phyloP scores from a whole-genome alignment of 2,888 invertebrate genomes.

The Trichacis sp. region DNA sequence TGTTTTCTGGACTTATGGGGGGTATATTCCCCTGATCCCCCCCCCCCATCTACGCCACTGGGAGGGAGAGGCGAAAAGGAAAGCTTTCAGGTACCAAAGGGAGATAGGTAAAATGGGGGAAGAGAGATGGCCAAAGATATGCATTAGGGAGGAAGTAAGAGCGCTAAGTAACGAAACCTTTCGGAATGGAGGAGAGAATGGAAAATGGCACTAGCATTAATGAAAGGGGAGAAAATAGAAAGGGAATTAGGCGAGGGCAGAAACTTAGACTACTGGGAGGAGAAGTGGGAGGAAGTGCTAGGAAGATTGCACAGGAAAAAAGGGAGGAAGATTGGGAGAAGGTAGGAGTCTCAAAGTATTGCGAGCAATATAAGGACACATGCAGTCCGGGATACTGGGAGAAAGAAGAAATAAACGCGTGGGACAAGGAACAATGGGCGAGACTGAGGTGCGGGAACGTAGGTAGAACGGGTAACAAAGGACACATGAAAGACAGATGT shows the following conservation, averaged over 20 bases:
- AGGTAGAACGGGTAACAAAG: conserved; percentile 1
- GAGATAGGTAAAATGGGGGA: conserved; percentile 2
- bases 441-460: conserved; percentile 7
- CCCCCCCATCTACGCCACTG: too few species aligned
- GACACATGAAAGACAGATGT: conserved; percentile 2
- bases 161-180: conserved; percentile 1
- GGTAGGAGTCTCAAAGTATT: conserved; percentile 3
- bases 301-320: conserved; percentile 4
- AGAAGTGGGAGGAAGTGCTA: not conserved
- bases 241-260: not conserved
- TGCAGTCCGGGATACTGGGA: not conserved
- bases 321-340: conserved; percentile 9
- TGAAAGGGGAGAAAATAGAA: not conserved
- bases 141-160: conserved; percentile 1
- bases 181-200: not conserved
- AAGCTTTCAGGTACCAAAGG: not conserved
- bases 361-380: not conserved
- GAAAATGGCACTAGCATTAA: not conserved
- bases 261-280: too few species aligned
- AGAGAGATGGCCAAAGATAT: conserved; percentile 13
- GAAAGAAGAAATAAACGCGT: not conserved
- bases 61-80: not conserved
- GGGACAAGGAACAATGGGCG: conserved; percentile 8
- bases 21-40: too few species aligned
- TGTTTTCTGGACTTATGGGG: too few species aligned